These are phyloP conservation scores for Iguana delicatissima DNA, from an alignment of 2,797 vertebrate genomes.

Conservation along the genomic window DNA sequence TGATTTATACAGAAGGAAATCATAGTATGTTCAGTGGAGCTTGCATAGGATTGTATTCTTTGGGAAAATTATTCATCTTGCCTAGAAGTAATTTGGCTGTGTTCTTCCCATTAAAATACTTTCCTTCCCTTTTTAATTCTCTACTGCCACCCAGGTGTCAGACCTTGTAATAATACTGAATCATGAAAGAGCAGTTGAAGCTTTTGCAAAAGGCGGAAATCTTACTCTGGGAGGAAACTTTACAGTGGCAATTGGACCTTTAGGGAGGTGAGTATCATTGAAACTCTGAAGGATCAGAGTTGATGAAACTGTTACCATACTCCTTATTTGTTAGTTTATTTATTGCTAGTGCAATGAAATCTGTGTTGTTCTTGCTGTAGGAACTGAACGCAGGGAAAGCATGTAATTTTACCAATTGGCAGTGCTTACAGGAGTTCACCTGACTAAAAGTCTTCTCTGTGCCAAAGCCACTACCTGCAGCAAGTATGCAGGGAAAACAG, in stretches of 20 bases:
- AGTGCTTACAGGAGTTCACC: background rate
- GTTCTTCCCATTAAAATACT: slow-evolving; percentile 1
- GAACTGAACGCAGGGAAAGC: background rate
- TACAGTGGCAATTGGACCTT: slow-evolving; percentile 93
- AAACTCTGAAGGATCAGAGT: background rate
- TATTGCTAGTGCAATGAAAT: background rate
- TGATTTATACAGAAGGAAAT: background rate
- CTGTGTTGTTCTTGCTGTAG: background rate
- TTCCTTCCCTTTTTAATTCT: background rate
- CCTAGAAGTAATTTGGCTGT: background rate
- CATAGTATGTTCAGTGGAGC: background rate
- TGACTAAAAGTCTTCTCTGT: background rate
- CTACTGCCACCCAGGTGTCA: slow-evolving; percentile 84
- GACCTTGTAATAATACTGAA: slow-evolving; percentile 97
- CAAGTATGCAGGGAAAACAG: background rate
- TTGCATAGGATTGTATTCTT: background rate
- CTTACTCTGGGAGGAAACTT: slow-evolving; percentile 95
- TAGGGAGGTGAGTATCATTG: slow-evolving; percentile 87
- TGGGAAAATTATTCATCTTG: background rate
- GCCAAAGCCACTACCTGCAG: background rate
- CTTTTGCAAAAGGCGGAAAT: slow-evolving; percentile 96
- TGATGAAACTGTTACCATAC: background rate
- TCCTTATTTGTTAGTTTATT: background rate
- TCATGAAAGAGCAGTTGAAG: slow-evolving; percentile 92
- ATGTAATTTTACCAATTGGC: background rate